Base-by-base conservation (phyloP, 2,888 invertebrate species). In the Pristionchus maxplancki region DNA sequence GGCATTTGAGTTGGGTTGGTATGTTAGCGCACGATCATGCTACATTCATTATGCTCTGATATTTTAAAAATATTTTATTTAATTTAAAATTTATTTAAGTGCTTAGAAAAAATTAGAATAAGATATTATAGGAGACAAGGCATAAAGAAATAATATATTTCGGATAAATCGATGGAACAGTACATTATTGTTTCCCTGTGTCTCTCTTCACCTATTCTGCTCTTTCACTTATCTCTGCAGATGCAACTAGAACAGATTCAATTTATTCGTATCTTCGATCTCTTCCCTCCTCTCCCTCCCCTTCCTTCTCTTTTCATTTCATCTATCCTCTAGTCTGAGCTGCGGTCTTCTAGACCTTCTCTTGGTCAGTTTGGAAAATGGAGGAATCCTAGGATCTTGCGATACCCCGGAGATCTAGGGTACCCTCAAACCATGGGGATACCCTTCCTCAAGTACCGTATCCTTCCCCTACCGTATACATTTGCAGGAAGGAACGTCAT, bases 241-340 rank as follows among this genome's bases (percentile, higher is more conserved):
- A 37, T 37, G 34, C 37, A 71, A 71, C 31, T n/a, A 48, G 8
- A 17, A 5, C 11, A 20, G 20, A 37, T 20, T 37, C 50, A 44
- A 34, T 37, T 62, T 31, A 53, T 28, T 37, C 34, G 37, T 87
- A 40, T 71, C 44, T 24, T 78, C 71, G n/a, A 58, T 58, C n/a
- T n/a, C 0, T 5, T n/a, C n/a, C 9, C n/a, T 40, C 40, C 40
- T 40, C 84, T 89, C 40, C 50, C 84, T 89, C 40, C 50, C 5
- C 37, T 37, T 37, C 37, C 71, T 44, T 9, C 71, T 74, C 71
- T 40, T 24, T 78, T 74, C 34, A 44, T 53, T 88, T 87, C 85
- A 67, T 87, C 88, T 83, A 44, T 89, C 31, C 28, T 48, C 50
- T 24, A 53, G 24, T 81, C 58, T 78, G 24, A 58, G 58, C 58